A percentile compares a stretch with the other conserved stretches of the same genome.
phyloP scores from a whole-genome alignment of 1,140 invertebrate species.

The Drosophila tropicalis region DNA sequence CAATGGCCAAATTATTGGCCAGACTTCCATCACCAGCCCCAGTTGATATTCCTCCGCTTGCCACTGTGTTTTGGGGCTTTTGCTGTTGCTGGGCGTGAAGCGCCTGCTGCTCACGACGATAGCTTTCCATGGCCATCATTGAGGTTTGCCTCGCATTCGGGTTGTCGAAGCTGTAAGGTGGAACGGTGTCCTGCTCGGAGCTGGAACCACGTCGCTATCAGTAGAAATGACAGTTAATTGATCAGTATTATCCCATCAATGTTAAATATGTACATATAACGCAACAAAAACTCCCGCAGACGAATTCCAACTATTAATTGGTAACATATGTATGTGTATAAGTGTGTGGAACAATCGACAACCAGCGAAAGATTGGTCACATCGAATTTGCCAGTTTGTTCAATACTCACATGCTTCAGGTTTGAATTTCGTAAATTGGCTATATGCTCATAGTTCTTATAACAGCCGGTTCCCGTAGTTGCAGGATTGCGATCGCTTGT shows the following conservation, averaged over 20 bases:
- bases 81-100: conserved; percentile 52
- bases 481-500: conserved; percentile 87
- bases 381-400: not conserved
- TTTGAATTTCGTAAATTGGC: conserved; percentile 86
- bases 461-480: conserved; percentile 91
- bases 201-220: conserved; percentile 72
- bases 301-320: not conserved
- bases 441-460: conserved; percentile 92
- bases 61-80: conserved; percentile 42
- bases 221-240: not conserved
- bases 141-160: conserved; percentile 80
- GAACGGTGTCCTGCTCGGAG: conserved; percentile 78
- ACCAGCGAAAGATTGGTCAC: too few species aligned
- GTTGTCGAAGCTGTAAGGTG: conserved; percentile 80
- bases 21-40: conserved; percentile 27
- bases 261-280: not conserved
- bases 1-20: conserved; percentile 63
- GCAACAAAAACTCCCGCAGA: not conserved
- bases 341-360: too few species aligned
- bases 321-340: too few species aligned
- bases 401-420: conserved; percentile 85
- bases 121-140: conserved; percentile 83
- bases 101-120: conserved; percentile 72
- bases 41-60: conserved; percentile 29
- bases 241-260: conserved; percentile 14